Conservation (phyloP, 2,888 invertebrate genomes). For the Odontothrips loti region DNA sequence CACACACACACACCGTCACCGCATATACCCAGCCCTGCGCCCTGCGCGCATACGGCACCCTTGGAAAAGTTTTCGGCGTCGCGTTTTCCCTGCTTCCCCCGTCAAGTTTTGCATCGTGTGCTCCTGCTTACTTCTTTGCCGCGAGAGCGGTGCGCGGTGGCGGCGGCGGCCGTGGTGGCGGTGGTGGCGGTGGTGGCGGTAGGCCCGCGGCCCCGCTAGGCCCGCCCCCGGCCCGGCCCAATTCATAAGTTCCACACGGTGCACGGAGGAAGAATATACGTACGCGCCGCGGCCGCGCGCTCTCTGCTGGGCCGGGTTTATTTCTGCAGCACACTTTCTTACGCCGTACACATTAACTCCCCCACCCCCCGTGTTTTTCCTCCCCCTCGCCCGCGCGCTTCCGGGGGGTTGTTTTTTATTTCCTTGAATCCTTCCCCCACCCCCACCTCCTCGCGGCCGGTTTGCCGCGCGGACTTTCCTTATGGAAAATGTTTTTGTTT, state of each 20-base stretch:
- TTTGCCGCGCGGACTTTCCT: too few relatives aligned
- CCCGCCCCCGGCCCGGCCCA: neutral
- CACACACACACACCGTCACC: neutral
- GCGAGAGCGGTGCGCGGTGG: too few relatives aligned
- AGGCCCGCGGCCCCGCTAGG: too few relatives aligned
- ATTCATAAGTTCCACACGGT: neutral
- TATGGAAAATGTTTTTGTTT: too few relatives aligned
- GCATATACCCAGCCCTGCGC: neutral
- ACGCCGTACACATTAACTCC: neutral
- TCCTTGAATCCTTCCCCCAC: too few relatives aligned
- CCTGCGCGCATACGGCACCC: neutral
- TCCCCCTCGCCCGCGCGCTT: neutral
- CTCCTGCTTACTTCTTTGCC: neutral
- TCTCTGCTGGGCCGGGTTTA: neutral
- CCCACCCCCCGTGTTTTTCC: neutral
- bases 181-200: too few relatives aligned
- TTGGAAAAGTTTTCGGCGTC: neutral
- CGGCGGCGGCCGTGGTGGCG: too few relatives aligned
- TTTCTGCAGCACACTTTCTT: neutral
- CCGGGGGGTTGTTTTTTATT: neutral
- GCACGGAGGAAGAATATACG: too few relatives aligned
- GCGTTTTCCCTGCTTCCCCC: neutral
- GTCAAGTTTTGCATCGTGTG: conserved; percentile 1
- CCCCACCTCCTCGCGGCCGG: too few relatives aligned
- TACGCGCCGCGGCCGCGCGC: neutral